Evolutionary conservation across 2,888 invertebrate species (phyloP), one percentile per base, ranked within the genome.

Genomic region (Helobdella robusta): DNA sequence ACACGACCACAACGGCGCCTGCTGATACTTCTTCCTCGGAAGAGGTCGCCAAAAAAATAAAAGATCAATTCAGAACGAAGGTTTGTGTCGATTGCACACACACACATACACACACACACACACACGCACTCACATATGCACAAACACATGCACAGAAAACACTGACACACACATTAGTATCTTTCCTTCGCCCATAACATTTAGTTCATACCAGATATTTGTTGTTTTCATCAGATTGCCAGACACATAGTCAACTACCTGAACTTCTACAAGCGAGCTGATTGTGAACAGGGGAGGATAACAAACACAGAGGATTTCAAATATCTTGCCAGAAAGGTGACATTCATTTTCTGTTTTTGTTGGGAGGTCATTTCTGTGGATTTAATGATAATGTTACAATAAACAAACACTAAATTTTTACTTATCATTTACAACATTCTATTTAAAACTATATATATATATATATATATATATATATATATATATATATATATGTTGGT

Each of bases 261-360:
- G 67, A 91, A 89, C 80, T 89, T 89, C 0, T 95, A 89, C 81
- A 83, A 91, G 64, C 89, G 88, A 75, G 85, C 87, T 0, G 88
- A 87, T 70, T 95, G 93, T 74, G 85, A 85, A 72, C 83, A 86
- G 69, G 95, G 90, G 0, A 83, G 88, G 72, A 94, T 97, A 73
- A 86, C 86, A 2, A 87, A 85, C 75, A 91, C 89, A 0, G 89
- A 91, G 54, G 94, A 95, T 79, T 90, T 94, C 79, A 93, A 93
- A 78, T 91, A 92, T 81, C 83, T 94, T 65, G 92, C 93, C 2
- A 84, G 91, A 80, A 94, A 93, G 74, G 79, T 80, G 70, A 61
- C 64, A 50, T 18, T n/a, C n/a, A n/a, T n/a, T n/a, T n/a, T n/a
- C n/a, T n/a, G n/a, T n/a, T n/a, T n/a, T n/a, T n/a, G n/a, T n/a